Conservation (phyloP, 2,113 vertebrate genomes). For the Eudyptes chrysolophus region DNA sequence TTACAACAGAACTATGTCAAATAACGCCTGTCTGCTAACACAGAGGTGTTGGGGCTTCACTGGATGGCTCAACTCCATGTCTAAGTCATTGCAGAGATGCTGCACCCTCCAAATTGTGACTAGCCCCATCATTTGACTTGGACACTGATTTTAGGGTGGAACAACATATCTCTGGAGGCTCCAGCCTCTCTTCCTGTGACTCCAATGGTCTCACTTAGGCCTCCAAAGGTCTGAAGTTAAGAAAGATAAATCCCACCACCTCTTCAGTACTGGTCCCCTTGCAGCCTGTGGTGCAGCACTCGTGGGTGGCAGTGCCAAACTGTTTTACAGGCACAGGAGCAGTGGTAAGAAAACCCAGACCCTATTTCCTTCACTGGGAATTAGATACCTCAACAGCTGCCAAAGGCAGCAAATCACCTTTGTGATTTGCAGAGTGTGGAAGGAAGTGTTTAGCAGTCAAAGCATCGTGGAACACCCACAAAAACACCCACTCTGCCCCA, state of each 20-base stretch:
- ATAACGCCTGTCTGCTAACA: background rate
- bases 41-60: background rate
- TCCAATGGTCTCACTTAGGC: background rate
- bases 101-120: background rate
- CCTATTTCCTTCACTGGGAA: background rate
- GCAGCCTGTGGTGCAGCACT: background rate
- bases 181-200: background rate
- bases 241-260: background rate
- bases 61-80: background rate
- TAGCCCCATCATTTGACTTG: background rate
- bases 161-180: accelerated
- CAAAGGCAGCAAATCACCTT: background rate
- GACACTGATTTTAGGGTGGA: background rate
- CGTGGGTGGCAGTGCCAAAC: background rate
- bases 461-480: background rate
- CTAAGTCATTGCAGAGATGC: background rate
- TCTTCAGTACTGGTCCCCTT: background rate
- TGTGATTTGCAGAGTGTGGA: background rate
- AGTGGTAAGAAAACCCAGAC: background rate
- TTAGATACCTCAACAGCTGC: background rate
- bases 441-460: background rate
- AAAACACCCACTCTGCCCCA: background rate
- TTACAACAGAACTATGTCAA: background rate
- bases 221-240: background rate
- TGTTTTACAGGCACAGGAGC: background rate